These are phyloP conservation scores for Sminthurinus aureus DNA, from an alignment of 2,888 invertebrate species.

Conservation along the genomic window DNA sequence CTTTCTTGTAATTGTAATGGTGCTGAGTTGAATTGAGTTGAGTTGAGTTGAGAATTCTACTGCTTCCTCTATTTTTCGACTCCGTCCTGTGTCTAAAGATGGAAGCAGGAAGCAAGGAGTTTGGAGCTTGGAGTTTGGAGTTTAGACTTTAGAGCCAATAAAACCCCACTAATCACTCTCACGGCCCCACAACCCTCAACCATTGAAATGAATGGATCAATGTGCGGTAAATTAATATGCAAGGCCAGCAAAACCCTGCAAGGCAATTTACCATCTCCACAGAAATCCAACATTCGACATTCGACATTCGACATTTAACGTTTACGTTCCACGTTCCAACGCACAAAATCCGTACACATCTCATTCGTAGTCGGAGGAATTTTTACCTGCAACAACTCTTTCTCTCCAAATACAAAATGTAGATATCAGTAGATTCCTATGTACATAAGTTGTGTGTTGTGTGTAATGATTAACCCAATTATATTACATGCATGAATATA, in stretches of 20 bases:
- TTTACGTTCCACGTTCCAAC: no score
- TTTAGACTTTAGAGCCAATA: constrained; percentile 22
- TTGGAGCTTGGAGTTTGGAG: background rate
- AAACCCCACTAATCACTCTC: constrained; percentile 14
- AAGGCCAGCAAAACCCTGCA: background rate
- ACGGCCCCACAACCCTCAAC: background rate
- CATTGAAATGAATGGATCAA: background rate
- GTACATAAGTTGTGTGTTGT: background rate
- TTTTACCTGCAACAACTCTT: background rate
- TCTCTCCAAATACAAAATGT: background rate
- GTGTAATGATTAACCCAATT: constrained; percentile 35
- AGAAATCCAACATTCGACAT: background rate
- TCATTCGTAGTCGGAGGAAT: background rate
- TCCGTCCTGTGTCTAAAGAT: background rate
- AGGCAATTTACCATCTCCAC: background rate
- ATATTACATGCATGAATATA: background rate
- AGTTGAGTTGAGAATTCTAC: no score
- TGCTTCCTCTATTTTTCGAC: no score
- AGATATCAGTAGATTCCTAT: background rate
- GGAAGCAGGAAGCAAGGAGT: background rate
- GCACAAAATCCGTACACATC: no score
- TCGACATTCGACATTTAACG: background rate
- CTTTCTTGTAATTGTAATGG: background rate
- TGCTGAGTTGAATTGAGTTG: no score
- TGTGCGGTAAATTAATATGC: constrained; percentile 33